Conservation (phyloP, 2,113 vertebrate species). For the Monopterus albus region DNA sequence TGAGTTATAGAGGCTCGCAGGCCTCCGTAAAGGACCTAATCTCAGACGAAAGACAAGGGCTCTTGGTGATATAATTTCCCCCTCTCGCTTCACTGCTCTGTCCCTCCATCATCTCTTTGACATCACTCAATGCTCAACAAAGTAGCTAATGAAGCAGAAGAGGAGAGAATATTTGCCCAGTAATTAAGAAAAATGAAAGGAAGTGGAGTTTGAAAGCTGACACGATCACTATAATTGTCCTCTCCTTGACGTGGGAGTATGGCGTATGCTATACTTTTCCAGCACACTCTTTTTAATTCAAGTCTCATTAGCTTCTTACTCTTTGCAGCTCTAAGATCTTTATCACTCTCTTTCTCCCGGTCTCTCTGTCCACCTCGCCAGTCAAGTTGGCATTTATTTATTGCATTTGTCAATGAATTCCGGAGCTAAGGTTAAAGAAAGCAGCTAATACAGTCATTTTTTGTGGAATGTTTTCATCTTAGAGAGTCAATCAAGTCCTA, state of each 20-base stretch:
- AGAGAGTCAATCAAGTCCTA: background rate
- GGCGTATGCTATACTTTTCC: slow-evolving; percentile 51
- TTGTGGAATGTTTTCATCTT: background rate
- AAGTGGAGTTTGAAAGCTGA: slow-evolving; percentile 76
- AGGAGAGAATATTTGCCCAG: slow-evolving; percentile 74
- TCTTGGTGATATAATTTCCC: slow-evolving; percentile 60
- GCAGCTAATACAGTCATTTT: background rate
- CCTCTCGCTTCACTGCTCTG: slow-evolving; percentile 61
- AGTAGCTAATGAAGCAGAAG: slow-evolving; percentile 83
- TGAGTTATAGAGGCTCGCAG: slow-evolving; percentile 67
- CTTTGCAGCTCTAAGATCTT: slow-evolving; percentile 16
- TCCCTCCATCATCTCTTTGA: slow-evolving; percentile 81
- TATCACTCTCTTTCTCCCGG: background rate
- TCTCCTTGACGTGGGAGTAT: slow-evolving; percentile 61
- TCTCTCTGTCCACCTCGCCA: background rate
- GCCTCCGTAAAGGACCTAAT: slow-evolving; percentile 67
- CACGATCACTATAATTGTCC: slow-evolving; percentile 77
- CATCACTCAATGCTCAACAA: slow-evolving; percentile 82
- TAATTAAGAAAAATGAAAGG: slow-evolving; percentile 86
- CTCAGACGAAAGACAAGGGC: slow-evolving; percentile 65
- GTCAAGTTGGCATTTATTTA: slow-evolving; percentile 7
- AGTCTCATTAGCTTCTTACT: slow-evolving; percentile 50
- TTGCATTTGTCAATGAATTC: slow-evolving; percentile 2
- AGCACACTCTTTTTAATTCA: slow-evolving; percentile 38
- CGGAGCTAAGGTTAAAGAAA: slow-evolving; percentile 2